Percentiles rank a stretch among this genome's conserved stretches.
phyloP scores from a whole-genome alignment of 1,140 invertebrate genomes.

The Diorhabda sublineata region DNA sequence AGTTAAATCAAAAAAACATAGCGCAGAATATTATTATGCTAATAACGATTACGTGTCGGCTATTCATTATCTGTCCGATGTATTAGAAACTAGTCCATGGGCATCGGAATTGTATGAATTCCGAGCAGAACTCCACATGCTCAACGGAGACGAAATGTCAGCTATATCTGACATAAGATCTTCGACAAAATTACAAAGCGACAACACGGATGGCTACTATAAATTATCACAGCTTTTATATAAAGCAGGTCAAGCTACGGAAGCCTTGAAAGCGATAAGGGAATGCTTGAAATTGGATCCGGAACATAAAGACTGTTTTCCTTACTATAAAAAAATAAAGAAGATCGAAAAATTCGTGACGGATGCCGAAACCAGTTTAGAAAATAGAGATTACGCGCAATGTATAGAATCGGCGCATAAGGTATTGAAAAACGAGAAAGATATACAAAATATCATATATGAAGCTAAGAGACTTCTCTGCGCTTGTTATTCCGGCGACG shows the following conservation, averaged over 20 bases:
- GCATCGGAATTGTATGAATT: conserved; percentile 76
- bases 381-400: conserved; percentile 65
- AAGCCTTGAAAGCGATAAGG: conserved; percentile 87
- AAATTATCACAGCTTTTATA: conserved; percentile 84
- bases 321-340: conserved; percentile 96
- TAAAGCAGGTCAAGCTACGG: conserved; percentile 84
- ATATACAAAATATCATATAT: conserved; percentile 68
- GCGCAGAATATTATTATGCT: conserved; percentile 63
- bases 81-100: conserved; percentile 91
- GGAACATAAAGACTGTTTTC: conserved; percentile 93
- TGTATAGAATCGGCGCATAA: conserved; percentile 68
- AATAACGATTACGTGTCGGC: conserved; percentile 67
- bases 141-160: conserved; percentile 71
- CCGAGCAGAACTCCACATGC: conserved; percentile 79
- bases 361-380: conserved; percentile 66
- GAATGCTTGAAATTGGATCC: conserved; percentile 98
- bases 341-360: conserved; percentile 86
- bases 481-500: conserved; percentile 67
- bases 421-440: conserved; percentile 64
- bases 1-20: conserved; percentile 61
- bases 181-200: conserved; percentile 83
- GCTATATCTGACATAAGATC: conserved; percentile 91
- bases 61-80: conserved; percentile 63
- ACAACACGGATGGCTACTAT: conserved; percentile 86
- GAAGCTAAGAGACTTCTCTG: conserved; percentile 72